These are phyloP conservation scores for Spodoptera picta DNA, from an alignment of 2,888 invertebrate genomes.

Conservation along the genomic window DNA sequence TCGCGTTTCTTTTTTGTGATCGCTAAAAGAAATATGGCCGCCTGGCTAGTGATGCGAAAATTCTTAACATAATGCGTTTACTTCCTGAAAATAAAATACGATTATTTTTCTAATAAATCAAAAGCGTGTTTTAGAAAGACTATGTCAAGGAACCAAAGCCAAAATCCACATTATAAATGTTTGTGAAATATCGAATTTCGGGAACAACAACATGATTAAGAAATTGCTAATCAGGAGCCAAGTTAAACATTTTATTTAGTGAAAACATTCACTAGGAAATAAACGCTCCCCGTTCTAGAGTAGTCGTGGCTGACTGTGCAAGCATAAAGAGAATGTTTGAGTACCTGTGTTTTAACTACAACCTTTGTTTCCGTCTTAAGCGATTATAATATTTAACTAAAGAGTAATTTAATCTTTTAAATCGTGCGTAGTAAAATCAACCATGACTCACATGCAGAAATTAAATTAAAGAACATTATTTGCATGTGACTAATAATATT, in stretches of 20 bases:
- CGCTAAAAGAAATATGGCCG: neutral
- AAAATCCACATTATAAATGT: constrained; percentile 30
- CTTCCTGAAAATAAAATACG: neutral
- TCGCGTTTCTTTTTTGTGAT: neutral
- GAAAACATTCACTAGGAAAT: constrained; percentile 27
- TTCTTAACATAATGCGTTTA: neutral
- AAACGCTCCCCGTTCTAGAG: constrained; percentile 10
- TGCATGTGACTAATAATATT: constrained; percentile 8
- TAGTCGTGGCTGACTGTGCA: no score
- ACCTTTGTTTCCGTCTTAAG: no score
- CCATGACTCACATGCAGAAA: neutral
- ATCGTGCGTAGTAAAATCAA: neutral
- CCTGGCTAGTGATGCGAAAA: neutral
- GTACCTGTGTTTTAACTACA: no score
- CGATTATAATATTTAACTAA: no score
- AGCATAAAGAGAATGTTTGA: no score
- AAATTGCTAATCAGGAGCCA: constrained; percentile 39
- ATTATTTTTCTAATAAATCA: constrained; percentile 12
- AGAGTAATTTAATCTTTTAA: no score
- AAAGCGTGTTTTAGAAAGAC: constrained; percentile 1
- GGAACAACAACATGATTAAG: constrained; percentile 35
- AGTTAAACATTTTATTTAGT: constrained; percentile 41
- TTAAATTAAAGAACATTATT: neutral
- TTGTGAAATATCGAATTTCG: constrained; percentile 40
- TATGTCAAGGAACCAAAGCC: constrained; percentile 6